A percentile compares a stretch with the other conserved stretches of the same genome.
Conservation (phyloP, 1,140 invertebrate genomes). For the Aethina tumida region DNA sequence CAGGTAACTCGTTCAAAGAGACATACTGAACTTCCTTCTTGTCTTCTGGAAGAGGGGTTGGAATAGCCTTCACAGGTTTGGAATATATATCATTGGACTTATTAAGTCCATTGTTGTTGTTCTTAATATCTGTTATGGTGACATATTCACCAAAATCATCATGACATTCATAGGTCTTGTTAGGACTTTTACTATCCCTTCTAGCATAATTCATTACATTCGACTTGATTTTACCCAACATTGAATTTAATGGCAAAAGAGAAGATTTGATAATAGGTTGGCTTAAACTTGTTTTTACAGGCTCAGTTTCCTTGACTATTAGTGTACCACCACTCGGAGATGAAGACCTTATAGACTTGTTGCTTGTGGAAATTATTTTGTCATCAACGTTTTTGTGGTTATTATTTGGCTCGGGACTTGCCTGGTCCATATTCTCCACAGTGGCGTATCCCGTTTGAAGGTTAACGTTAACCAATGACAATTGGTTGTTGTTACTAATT, state of each 20-base stretch:
- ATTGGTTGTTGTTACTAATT: conserved; percentile 32
- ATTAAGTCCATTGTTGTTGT: conserved; percentile 62
- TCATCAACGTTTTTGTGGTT: too few relatives aligned
- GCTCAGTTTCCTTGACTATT: conserved; percentile 33
- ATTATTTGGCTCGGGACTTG: conserved; percentile 4
- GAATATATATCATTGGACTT: conserved; percentile 45
- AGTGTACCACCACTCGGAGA: conserved; percentile 34
- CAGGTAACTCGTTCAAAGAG: conserved; percentile 68
- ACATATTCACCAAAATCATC: conserved; percentile 60
- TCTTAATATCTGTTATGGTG: conserved; percentile 70
- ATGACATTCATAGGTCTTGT: conserved; percentile 7
- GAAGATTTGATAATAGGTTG: conserved; percentile 39
- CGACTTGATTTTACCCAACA: conserved; percentile 53
- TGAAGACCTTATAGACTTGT: conserved; percentile 23
- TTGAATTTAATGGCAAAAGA: conserved; percentile 46
- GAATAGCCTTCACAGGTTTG: conserved; percentile 45
- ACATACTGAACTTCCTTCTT: conserved; percentile 63
- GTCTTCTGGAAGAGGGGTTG: conserved; percentile 43
- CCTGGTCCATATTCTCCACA: conserved; percentile 33
- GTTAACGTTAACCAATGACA: conserved; percentile 43
- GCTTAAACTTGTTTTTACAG: conserved; percentile 17
- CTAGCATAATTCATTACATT: conserved; percentile 43
- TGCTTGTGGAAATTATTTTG: conserved; percentile 10
- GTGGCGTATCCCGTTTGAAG: conserved; percentile 45
- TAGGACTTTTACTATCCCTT: conserved; percentile 35